Evolutionary conservation across 2,113 vertebrate genomes (phyloP).

Genomic region (Atrichornis clamosus): DNA sequence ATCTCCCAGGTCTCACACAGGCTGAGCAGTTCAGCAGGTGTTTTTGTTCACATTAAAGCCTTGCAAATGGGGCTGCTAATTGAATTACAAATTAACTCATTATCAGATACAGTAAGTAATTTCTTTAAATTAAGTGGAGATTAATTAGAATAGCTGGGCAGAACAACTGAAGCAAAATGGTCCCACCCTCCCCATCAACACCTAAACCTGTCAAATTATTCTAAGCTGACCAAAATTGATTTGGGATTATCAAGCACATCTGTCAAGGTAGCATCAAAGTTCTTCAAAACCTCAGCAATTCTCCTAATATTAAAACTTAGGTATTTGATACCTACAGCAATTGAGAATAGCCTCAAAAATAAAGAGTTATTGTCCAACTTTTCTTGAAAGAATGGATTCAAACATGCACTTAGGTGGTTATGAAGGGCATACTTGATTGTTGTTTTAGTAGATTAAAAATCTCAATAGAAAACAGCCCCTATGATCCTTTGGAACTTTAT

Average conservation of each 20-base stretch:
- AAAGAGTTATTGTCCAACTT: not conserved
- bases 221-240: not conserved
- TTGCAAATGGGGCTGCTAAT: slow-evolving; percentile 52
- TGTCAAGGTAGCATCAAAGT: not conserved
- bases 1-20: not conserved
- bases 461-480: not conserved
- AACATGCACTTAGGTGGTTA: not conserved
- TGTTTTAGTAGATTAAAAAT: not conserved
- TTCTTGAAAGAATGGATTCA: not conserved
- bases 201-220: slow-evolving; percentile 1
- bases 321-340: not conserved
- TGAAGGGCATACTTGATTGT: not conserved
- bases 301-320: not conserved
- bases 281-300: not conserved
- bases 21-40: slow-evolving; percentile 26
- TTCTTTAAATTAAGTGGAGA: slow-evolving; percentile 59
- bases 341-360: not conserved
- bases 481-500: not conserved
- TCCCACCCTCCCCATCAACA: not conserved
- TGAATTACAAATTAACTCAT: slow-evolving; percentile 66
- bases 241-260: not conserved
- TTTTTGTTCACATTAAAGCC: slow-evolving; percentile 10
- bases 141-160: slow-evolving; percentile 62
- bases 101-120: slow-evolving; percentile 54
- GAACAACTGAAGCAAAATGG: slow-evolving; percentile 42